A percentile compares a stretch with the other conserved stretches of the same genome.
Evolutionary conservation across 2,888 invertebrate species (phyloP).

Genomic region (Sceliomorpha sp.): DNA sequence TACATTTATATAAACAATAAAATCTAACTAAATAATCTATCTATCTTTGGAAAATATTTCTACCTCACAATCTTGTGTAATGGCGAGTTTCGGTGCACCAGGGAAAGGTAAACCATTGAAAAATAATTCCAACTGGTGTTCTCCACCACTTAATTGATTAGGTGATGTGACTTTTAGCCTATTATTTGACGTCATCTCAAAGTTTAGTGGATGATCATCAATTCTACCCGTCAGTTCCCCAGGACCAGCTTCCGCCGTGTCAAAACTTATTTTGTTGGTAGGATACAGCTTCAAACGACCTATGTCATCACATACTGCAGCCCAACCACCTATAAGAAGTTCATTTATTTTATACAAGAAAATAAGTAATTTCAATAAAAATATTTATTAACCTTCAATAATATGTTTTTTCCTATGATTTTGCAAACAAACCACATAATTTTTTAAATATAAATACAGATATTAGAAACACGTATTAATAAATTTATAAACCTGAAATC

Average conservation of each 20-base stretch:
- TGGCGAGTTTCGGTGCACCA: conserved; percentile 76
- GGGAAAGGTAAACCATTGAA: conserved; percentile 82
- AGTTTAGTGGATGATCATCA: conserved; percentile 78
- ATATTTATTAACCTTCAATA: too few relatives aligned
- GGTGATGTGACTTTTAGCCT: conserved; percentile 68
- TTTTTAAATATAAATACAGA: too few relatives aligned
- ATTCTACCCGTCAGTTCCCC: conserved; percentile 87
- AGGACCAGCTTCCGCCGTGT: conserved; percentile 94
- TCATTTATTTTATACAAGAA: neutral
- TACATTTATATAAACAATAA: conserved; percentile 1
- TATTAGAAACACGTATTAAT: too few relatives aligned
- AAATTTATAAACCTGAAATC: too few relatives aligned
- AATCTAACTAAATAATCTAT: neutral
- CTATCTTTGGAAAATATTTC: neutral
- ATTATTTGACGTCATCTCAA: conserved; percentile 76
- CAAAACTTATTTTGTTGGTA: conserved; percentile 91
- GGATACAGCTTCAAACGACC: conserved; percentile 85
- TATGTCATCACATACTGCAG: conserved; percentile 87
- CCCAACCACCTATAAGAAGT: conserved; percentile 88
- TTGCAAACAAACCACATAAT: too few relatives aligned
- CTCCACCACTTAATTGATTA: conserved; percentile 70
- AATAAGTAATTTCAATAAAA: too few relatives aligned
- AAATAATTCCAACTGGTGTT: conserved; percentile 82
- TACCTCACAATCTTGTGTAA: conserved; percentile 65
- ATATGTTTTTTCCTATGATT: too few relatives aligned